Evolutionary conservation across 2,888 invertebrate species (phyloP).

Genomic region (Drosophila nr. medialis): DNA sequence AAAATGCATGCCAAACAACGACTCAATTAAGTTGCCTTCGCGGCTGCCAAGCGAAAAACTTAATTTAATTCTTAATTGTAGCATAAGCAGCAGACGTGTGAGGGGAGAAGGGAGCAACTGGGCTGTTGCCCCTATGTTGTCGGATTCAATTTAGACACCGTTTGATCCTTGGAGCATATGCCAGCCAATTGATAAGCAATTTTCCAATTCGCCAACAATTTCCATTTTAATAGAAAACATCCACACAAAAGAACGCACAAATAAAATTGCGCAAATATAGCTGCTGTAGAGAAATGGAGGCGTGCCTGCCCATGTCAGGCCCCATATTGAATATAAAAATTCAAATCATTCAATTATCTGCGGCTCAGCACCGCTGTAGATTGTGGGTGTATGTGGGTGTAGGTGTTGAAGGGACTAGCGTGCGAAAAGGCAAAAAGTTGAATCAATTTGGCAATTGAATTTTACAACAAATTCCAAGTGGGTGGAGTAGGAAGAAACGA

Average conservation of each 20-base stretch:
- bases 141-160: slow-evolving; percentile 49
- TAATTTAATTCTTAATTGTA: slow-evolving; percentile 76
- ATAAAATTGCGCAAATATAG: slow-evolving; percentile 54
- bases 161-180: slow-evolving; percentile 78
- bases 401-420: slow-evolving; percentile 21
- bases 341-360: slow-evolving; percentile 83
- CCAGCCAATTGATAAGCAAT: slow-evolving; percentile 77
- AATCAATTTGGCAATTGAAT: slow-evolving; percentile 81
- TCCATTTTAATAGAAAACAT: slow-evolving; percentile 79
- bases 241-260: slow-evolving; percentile 45
- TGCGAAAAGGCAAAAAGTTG: slow-evolving; percentile 73
- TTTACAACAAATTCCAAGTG: slow-evolving; percentile 50
- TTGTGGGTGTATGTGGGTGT: slow-evolving; percentile 8
- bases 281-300: slow-evolving; percentile 20
- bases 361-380: slow-evolving; percentile 64
- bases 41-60: slow-evolving; percentile 63
- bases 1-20: slow-evolving; percentile 36
- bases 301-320: slow-evolving; percentile 45
- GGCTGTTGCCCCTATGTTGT: slow-evolving; percentile 38
- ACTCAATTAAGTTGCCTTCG: slow-evolving; percentile 68
- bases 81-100: slow-evolving; percentile 30
- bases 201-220: slow-evolving; percentile 81
- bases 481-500: neutral
- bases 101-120: neutral
- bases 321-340: slow-evolving; percentile 81